Base-by-base conservation (phyloP, 2,113 vertebrate genomes). In the Phoenicopterus ruber region DNA sequence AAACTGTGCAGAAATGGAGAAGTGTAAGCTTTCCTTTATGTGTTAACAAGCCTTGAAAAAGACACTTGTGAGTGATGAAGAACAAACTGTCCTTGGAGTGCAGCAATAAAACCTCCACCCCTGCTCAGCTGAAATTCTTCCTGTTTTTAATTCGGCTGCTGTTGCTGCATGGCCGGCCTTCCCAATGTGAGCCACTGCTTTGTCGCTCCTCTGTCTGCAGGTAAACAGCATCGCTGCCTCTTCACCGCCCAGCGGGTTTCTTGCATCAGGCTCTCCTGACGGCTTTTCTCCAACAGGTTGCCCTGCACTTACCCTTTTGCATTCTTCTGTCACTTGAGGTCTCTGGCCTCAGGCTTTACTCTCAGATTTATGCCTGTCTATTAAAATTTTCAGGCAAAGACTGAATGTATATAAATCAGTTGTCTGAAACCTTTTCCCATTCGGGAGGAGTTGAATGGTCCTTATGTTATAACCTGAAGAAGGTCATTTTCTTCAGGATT, bases 101-200 rank as follows among this genome's bases (percentile, higher is more conserved):
- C 31, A 31, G 46, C 44, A 40, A 38, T 81, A 54, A 54, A 58
- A 17, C n/a, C 40, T 54, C 19, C 14, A 58, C 34, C 18, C 25
- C 9, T 65, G 55, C 69, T 54, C 26, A 44, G 44, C 69, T 88
- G 62, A 58, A 88, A 58, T 13, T 63, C 10, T 49, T 74, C 21
- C 17, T 57, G 29, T 4, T 47, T 70, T 57, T 12, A 57, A 18
- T 57, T 40, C 14, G 17, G 1, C 31, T 17, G 50, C 19, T 4
- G n/a, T 31, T 67, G 38, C 46, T 34, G 71, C 3, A 3, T 34
- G 61, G 32, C 46, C 5, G n/a, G 10, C 29, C 34, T 82, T 84
- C 74, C 67, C 31, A 9, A 1, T 10, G 5, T 12, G 12, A 31
- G 32, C 24, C 19, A 28, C 14, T 15, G 2, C 17, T 0, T 0